Percentiles rank a stretch among this genome's conserved stretches.
Conservation (phyloP, 2,113 vertebrate species). For the Sprattus sprattus region DNA sequence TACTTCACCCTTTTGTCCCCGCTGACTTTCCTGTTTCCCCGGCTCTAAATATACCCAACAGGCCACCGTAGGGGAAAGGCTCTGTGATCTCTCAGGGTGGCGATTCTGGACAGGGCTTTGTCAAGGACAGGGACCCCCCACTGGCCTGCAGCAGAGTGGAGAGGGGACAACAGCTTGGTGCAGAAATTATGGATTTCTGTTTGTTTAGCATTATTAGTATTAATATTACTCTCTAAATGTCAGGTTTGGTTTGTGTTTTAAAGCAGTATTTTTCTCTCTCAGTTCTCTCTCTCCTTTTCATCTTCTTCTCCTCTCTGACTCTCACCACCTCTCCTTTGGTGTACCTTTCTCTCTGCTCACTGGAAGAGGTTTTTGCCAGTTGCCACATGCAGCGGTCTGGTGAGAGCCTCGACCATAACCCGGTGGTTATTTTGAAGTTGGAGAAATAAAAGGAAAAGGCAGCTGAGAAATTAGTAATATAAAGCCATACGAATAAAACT, state of each 20-base stretch:
- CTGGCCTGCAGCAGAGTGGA: not conserved
- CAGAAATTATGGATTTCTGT: not conserved
- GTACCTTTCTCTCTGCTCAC: conserved; percentile 68
- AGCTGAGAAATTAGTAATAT: not conserved
- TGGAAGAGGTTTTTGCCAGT: not conserved
- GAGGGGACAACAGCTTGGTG: not conserved
- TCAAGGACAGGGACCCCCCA: conserved; percentile 10
- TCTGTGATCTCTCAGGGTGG: conserved; percentile 1
- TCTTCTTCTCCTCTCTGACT: conserved; percentile 37
- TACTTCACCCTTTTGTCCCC: conserved; percentile 1
- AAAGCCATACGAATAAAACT: not conserved
- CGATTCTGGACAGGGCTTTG: not conserved
- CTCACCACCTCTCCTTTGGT: conserved; percentile 59
- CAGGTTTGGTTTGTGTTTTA: not conserved
- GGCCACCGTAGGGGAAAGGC: conserved; percentile 10
- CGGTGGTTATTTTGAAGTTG: not conserved
- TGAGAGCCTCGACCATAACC: not conserved
- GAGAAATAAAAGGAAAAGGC: not conserved
- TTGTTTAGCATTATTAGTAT: conserved; percentile 28
- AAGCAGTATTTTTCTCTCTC: conserved; percentile 42
- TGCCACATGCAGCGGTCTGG: not conserved
- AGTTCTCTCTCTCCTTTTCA: conserved; percentile 71
- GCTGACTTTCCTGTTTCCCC: conserved; percentile 4
- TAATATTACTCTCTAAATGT: not conserved
- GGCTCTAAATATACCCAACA: not conserved